Evolutionary conservation across 2,888 invertebrate species (phyloP), one percentile per base, ranked within the genome.

Genomic region (Monopis laevigella): DNA sequence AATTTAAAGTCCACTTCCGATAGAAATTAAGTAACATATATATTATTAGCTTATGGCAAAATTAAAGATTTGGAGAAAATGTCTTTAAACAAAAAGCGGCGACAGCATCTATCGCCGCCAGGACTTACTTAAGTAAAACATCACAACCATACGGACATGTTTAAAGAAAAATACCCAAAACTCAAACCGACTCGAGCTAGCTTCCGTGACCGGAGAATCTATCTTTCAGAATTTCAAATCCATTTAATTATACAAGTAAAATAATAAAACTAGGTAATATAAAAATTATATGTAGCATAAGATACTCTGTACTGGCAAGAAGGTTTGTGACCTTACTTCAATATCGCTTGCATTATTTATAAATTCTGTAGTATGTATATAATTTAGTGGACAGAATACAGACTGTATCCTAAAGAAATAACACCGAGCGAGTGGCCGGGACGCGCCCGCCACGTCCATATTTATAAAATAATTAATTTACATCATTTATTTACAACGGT

Each of bases 111-210:
- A 17, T 17, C 32, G 14, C 3, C 13, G 12, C 14, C 21, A 16
- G 74, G 72, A 73, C 72, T 78, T 77, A 80, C 74, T 74, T 78
- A 78, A 75, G 77, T 80, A 80, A 77, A 74, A 70, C 77, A 73
- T 80, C 78, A 80, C 78, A 80, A 80, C 75, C 75, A 69, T 75
- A 69, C 77, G 75, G 78, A 75, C 78, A 39, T 68, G 66, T 68
- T 69, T 59, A 77, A 72, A 67, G 59, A 70, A 61, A 73, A 65
- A 52, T 61, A 59, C 8, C 24, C 5, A 21, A 21, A 21, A 21
- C 5, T 8, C 6, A 5, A 21, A 21, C 24, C 5, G 24, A 28
- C 64, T 71, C 70, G 71, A 71, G 71, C 70, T 66, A 65, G 58
- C 57, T 46, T 52, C 47, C 55, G 58, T 56, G 59, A 58, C 64